phyloP scores from a whole-genome alignment of 2,888 invertebrate species.

The Catocala nupta region DNA sequence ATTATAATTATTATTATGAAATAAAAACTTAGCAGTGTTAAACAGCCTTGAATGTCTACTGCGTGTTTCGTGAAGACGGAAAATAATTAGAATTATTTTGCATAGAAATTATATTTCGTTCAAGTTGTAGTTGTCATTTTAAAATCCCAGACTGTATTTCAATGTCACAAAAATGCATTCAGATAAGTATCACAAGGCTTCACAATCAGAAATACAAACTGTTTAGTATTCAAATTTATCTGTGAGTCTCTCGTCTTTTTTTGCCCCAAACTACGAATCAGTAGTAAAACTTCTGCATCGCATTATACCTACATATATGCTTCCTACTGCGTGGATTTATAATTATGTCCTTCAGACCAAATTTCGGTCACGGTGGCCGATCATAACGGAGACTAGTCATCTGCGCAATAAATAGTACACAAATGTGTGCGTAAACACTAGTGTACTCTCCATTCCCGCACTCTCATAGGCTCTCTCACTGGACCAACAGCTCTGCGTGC shows the following conservation, averaged over 20 bases:
- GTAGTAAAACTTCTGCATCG: too few relatives aligned
- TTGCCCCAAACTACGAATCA: not conserved
- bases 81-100: slow-evolving; percentile 49
- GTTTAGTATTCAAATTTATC: not conserved
- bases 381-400: too few relatives aligned
- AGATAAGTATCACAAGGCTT: slow-evolving; percentile 22
- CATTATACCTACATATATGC: too few relatives aligned
- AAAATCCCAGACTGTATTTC: slow-evolving; percentile 35
- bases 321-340: too few relatives aligned
- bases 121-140: slow-evolving; percentile 34
- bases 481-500: too few relatives aligned
- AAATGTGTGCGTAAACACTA: too few relatives aligned
- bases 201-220: slow-evolving; percentile 16
- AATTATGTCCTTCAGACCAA: too few relatives aligned
- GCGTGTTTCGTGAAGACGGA: slow-evolving; percentile 36
- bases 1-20: too few relatives aligned
- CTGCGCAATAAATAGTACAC: too few relatives aligned
- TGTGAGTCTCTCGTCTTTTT: not conserved
- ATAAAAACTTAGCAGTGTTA: slow-evolving; percentile 2
- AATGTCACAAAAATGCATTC: slow-evolving; percentile 39
- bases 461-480: too few relatives aligned
- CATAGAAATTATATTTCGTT: slow-evolving; percentile 48
- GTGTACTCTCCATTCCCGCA: too few relatives aligned
- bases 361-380: too few relatives aligned
- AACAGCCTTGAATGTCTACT: slow-evolving; percentile 51